Base-by-base conservation (phyloP, 2,888 invertebrate genomes). In the Chloroclysta siterata region DNA sequence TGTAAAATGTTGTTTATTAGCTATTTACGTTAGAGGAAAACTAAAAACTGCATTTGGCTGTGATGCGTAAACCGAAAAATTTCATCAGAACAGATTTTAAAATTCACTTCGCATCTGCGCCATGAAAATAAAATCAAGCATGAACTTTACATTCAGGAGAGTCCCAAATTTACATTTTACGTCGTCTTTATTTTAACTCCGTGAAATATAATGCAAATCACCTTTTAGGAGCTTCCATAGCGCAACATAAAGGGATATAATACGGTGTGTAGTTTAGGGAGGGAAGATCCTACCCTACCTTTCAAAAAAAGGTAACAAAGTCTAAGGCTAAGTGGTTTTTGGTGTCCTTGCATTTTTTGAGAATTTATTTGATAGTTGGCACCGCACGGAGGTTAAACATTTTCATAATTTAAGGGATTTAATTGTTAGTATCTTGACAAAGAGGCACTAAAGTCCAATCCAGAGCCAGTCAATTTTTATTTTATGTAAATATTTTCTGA, bases 61-160 rank as follows among this genome's bases (percentile, higher is more conserved):
- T 22, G 22, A 22, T 46, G 46, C 17, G 46, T 17, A 7, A 36
- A 36, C 3, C 5, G 5, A 44, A 44, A 44, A 15, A 17, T 46
- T 46, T 46, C 46, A 46, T 39, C 36, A 39, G 8, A 39, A 46
- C 44, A 8, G 46, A 17, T 17, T 80, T 83, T 78, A 79, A 85
- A 83, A 88, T 87, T 88, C 88, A 73, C 66, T 63, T 65, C 72
- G 70, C 80, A 82, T 81, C 74, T 69, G 66, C 71, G 69, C 69
- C 78, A 76, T 83, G 79, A 79, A 83, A 88, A 87, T 87, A 86
- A 87, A 88, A 86, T 88, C 87, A 87, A 83, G 82, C 83, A 78
- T 85, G 83, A 88, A 86, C 82, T 86, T 84, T 83, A 79, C 79
- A 85, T 86, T 85, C 82, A 75, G 76, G 72, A 74, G 81, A 76